phyloP scores from a whole-genome alignment of 2,113 vertebrate species.

The Eclectus roratus region DNA sequence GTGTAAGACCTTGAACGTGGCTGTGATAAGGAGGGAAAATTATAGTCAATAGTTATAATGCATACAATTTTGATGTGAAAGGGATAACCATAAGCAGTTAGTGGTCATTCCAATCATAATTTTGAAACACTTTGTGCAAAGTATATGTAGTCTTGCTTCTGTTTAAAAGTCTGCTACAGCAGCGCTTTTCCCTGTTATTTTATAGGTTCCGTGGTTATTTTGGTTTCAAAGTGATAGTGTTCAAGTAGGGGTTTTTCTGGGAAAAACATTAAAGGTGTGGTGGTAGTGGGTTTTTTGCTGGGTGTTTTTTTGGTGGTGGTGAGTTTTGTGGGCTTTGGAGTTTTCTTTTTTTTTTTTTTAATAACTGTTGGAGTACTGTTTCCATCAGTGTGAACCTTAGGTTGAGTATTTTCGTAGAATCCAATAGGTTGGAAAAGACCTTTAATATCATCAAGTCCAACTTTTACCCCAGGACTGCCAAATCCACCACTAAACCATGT shows the following conservation, averaged over 20 bases:
- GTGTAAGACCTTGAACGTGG: rapidly evolving
- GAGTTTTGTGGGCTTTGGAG: background rate
- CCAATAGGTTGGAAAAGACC: background rate
- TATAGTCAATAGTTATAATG: background rate
- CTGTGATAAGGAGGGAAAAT: background rate
- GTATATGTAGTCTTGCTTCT: background rate
- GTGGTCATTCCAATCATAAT: background rate
- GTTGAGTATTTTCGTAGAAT: background rate
- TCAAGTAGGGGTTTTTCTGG: background rate
- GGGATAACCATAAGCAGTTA: background rate
- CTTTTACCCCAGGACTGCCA: background rate
- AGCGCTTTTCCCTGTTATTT: background rate
- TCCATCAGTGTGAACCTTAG: background rate
- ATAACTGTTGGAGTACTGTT: background rate
- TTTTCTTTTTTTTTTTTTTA: background rate
- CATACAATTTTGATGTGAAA: background rate
- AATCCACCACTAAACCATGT: background rate
- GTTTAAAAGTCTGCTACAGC: background rate
- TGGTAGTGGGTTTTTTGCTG: background rate
- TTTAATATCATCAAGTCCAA: background rate
- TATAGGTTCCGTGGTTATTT: background rate
- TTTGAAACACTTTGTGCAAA: background rate
- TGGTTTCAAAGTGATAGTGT: background rate
- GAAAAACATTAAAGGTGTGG: background rate
- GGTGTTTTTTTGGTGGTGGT: background rate